Evolutionary conservation across 2,113 vertebrate species (phyloP).

Genomic region (Ifrita kowaldi): DNA sequence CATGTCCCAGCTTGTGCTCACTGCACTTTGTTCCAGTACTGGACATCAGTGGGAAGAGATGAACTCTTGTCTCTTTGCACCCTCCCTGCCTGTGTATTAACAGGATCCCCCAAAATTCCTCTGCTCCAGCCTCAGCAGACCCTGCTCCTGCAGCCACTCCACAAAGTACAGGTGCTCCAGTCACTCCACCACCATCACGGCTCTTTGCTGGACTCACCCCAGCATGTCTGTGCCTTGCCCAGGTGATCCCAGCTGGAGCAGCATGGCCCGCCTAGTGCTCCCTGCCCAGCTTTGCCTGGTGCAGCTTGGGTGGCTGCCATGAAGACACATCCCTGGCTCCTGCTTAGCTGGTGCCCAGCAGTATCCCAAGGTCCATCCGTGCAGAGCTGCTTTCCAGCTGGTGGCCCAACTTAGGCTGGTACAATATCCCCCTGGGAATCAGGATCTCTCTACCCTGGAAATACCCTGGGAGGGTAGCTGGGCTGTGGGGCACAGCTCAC

Average conservation of each 20-base stretch:
- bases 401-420: neutral
- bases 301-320: no score
- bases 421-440: neutral
- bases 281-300: neutral
- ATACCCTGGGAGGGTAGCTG: neutral
- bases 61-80: neutral
- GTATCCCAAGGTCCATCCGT: neutral
- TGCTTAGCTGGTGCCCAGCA: neutral
- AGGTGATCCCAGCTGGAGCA: neutral
- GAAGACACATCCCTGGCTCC: neutral
- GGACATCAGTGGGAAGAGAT: neutral
- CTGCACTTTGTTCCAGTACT: neutral
- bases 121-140: neutral
- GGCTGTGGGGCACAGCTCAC: neutral
- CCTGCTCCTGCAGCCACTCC: neutral
- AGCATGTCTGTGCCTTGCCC: neutral
- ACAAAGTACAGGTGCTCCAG: no score
- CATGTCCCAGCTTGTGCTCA: neutral
- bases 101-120: neutral
- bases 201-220: neutral
- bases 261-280: fast-evolving
- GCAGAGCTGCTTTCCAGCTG: neutral
- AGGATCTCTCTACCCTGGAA: neutral
- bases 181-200: neutral
- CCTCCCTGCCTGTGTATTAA: neutral